Evolutionary conservation across 2,113 vertebrate genomes (phyloP), one percentile per base, ranked within the genome.

Genomic region (Seriola aureovittata): DNA sequence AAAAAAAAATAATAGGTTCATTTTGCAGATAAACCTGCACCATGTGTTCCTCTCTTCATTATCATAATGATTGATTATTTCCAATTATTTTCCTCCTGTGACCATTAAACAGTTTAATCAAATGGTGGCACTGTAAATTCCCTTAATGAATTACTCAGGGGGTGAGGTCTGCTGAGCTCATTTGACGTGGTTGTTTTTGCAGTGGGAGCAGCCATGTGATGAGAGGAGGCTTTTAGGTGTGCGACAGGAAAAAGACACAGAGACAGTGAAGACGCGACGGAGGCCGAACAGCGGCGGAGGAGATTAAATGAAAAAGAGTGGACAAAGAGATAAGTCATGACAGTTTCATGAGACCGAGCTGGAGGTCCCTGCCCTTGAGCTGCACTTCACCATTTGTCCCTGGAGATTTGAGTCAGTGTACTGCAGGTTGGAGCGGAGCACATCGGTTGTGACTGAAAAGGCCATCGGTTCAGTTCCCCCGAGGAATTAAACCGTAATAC

Each of bases 61-160:
- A 69, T 42, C 36, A 42, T 60, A 44, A 69, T 69, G 65, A 64
- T 57, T 55, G 7, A 72, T 84, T 83, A 62, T 38, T 77, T 66
- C 12, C 34, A 32, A 58, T 64, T 36, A 64, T 57, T 62, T 29
- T 68, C 40, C 50, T 52, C 65, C 29, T 52, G 57, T 78, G 75
- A 82, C 25, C 50, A 78, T 78, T 57, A 57, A 59, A 48, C 67
- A 11, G 5, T 54, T 72, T 80, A 75, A 90, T 88, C 57, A 78
- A 64, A 71, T 34, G 0, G 0, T 60, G 59, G 16, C 13, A 1
- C 13, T 7, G 17, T 82, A 55, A 48, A 70, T 48, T 70, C 13
- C 14, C 16, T 72, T 1, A 66, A 71, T 72, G 25, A 74, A 85
- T 82, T 57, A 72, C 65, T 68, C 59, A 1, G 29, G 11, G 29